A percentile compares a stretch with the other conserved stretches of the same genome.
phyloP scores from a whole-genome alignment of 2,113 vertebrate genomes.

The Ranitomeya variabilis region DNA sequence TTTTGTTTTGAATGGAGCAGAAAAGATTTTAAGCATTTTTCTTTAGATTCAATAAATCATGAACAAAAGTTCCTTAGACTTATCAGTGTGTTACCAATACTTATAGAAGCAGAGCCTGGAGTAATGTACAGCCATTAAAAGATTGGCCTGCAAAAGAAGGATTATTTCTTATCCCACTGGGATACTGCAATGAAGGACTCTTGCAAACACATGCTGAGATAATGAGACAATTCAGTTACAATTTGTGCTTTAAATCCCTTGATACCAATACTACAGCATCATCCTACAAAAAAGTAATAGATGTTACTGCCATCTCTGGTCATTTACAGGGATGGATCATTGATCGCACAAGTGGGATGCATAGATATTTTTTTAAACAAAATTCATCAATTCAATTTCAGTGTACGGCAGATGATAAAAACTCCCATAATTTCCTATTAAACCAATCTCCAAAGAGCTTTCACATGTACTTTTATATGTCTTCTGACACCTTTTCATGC shows the following conservation, averaged over 20 bases:
- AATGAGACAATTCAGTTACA: conserved; percentile 47
- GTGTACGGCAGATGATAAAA: background rate
- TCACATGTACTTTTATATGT: background rate
- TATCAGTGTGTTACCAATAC: conserved; percentile 13
- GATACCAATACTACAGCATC: conserved; percentile 18
- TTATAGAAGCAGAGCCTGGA: conserved; percentile 19
- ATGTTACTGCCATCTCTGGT: background rate
- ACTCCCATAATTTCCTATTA: background rate
- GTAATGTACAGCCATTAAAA: conserved; percentile 38
- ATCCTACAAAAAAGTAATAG: conserved; percentile 25
- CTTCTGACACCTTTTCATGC: background rate
- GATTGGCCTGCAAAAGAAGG: conserved; percentile 41
- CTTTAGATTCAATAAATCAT: background rate
- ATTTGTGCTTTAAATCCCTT: conserved; percentile 32
- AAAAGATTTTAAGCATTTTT: background rate
- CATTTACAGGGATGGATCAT: conserved; percentile 20
- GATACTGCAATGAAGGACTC: conserved; percentile 39
- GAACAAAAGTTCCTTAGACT: background rate
- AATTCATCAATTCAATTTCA: background rate
- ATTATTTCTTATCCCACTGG: conserved; percentile 37
- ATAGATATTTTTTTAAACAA: background rate
- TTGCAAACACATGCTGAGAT: conserved; percentile 44
- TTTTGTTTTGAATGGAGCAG: background rate
- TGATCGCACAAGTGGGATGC: conserved; percentile 1
- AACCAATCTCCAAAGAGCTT: background rate